Evolutionary conservation across 1,140 invertebrate genomes (phyloP).

Genomic region (Anastrepha ludens): DNA sequence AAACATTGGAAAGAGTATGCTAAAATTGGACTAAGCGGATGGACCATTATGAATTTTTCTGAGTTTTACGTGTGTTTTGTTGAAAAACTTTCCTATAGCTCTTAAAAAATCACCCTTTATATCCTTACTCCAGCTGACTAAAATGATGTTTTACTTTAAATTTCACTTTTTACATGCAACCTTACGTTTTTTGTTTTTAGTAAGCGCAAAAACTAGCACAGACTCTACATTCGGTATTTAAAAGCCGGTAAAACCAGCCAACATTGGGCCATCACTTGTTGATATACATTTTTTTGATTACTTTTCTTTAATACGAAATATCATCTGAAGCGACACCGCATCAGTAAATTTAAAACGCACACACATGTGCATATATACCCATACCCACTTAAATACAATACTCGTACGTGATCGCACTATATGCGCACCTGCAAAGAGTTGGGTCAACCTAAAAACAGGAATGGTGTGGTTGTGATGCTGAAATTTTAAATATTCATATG

Average conservation of each 20-base stretch:
- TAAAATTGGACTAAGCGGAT: too few species aligned
- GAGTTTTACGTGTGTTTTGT: too few species aligned
- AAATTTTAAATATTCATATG: not conserved
- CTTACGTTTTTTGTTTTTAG: constrained; percentile 11
- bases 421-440: constrained; percentile 28
- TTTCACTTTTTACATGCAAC: not conserved
- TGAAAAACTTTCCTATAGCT: too few species aligned
- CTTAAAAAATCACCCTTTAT: too few species aligned
- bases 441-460: constrained; percentile 27
- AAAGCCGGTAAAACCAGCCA: constrained; percentile 20
- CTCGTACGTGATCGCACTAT: not conserved
- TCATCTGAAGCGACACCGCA: not conserved
- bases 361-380: not conserved
- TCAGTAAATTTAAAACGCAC: not conserved
- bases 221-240: not conserved
- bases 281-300: constrained; percentile 9
- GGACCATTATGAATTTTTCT: too few species aligned
- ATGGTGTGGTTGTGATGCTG: not conserved
- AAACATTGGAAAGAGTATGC: too few species aligned
- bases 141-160: not conserved
- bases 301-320: not conserved
- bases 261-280: constrained; percentile 19
- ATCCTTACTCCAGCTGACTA: not conserved
- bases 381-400: not conserved
- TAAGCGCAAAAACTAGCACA: constrained; percentile 15